These are phyloP conservation scores for Rhinoptilus africanus DNA, from an alignment of 2,113 vertebrate genomes.

Conservation along the genomic window DNA sequence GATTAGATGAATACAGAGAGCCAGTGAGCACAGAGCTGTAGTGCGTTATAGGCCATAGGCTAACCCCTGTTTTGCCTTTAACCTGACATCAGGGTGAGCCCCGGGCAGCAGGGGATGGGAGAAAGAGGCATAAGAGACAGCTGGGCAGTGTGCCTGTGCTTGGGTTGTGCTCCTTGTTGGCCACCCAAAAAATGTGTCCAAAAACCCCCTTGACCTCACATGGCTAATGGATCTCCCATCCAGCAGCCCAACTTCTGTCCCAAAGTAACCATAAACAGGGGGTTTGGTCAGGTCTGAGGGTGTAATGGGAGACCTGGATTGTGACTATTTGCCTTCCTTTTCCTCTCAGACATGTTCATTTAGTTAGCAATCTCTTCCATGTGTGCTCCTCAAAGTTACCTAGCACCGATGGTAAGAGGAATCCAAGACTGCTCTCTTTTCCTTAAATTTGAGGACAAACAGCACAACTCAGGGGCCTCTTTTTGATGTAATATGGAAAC, in stretches of 20 bases:
- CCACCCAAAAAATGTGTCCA: not conserved
- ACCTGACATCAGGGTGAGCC: not conserved
- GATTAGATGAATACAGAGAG: not conserved
- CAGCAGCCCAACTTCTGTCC: not conserved
- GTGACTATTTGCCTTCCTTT: not conserved
- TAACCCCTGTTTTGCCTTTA: not conserved
- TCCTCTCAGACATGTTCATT: not conserved
- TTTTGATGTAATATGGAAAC: not conserved
- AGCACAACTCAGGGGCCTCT: not conserved
- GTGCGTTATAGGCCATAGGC: accelerated
- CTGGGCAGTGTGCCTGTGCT: not conserved
- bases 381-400: accelerated
- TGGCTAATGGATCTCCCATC: not conserved
- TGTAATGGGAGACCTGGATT: not conserved
- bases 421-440: not conserved
- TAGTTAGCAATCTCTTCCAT: not conserved
- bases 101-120: not conserved
- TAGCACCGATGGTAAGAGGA: not conserved
- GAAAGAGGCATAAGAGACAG: not conserved
- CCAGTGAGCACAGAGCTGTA: not conserved
- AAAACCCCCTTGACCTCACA: not conserved
- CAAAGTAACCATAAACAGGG: not conserved
- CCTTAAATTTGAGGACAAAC: not conserved
- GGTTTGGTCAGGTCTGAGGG: not conserved
- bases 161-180: accelerated